Evolutionary conservation across 2,888 invertebrate genomes (phyloP).

Genomic region (Eupithecia subfuscata): DNA sequence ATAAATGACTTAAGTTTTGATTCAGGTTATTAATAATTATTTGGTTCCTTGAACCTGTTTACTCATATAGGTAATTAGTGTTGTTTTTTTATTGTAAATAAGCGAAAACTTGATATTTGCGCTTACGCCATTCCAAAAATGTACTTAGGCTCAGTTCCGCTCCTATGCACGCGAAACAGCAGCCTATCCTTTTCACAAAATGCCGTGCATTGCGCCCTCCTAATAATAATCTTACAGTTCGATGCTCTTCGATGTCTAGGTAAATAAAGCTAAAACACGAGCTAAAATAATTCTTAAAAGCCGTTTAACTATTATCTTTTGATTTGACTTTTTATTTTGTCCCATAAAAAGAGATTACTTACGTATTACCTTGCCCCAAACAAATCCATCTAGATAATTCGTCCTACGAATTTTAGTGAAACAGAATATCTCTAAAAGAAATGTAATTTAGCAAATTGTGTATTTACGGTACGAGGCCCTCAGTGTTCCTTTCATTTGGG

Average conservation of each 20-base stretch:
- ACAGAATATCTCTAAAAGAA: conserved; percentile 59
- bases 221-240: background rate
- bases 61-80: too few species aligned
- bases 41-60: too few species aligned
- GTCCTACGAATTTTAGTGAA: conserved; percentile 54
- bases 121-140: too few species aligned
- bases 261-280: background rate
- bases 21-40: too few species aligned
- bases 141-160: too few species aligned
- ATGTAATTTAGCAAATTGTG: conserved; percentile 66
- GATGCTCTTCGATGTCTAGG: background rate
- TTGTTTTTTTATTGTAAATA: too few species aligned
- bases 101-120: too few species aligned
- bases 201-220: background rate
- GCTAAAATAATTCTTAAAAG: background rate
- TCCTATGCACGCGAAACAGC: too few species aligned
- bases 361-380: conserved; percentile 40
- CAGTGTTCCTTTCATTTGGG: conserved; percentile 56
- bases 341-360: conserved; percentile 25
- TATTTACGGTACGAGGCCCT: conserved; percentile 55
- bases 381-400: conserved; percentile 53
- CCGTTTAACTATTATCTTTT: background rate
- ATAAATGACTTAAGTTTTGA: too few species aligned
- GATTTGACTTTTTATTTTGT: conserved; percentile 14
- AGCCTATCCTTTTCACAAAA: too few species aligned